A percentile compares a stretch with the other conserved stretches of the same genome.
Conservation (phyloP, 2,113 vertebrate species). For the Erinaceus europaeus region DNA sequence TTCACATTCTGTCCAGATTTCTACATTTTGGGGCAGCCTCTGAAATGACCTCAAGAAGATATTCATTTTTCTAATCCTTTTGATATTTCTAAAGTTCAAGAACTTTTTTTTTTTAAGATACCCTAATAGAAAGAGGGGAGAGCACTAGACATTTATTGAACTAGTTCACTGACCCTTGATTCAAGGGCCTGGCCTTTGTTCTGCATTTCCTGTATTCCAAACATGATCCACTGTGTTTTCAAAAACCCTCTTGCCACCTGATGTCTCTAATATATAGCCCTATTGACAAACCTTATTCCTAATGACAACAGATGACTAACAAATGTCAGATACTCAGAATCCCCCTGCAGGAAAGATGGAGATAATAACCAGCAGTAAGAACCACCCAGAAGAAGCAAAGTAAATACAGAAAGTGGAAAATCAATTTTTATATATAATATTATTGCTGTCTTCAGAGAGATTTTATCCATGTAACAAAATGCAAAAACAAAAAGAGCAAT, state of each 20-base stretch:
- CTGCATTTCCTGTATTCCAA: neutral
- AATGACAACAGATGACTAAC: neutral
- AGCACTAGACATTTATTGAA: neutral
- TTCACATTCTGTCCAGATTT: rapidly evolving
- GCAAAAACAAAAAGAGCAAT: neutral
- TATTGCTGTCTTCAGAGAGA: neutral
- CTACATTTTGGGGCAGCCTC: rapidly evolving
- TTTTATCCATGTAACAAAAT: neutral
- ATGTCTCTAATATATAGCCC: neutral
- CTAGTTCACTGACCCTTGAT: neutral
- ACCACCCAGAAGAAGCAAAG: neutral
- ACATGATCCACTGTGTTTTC: neutral
- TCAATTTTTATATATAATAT: neutral
- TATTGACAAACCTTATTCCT: neutral
- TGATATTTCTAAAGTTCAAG: neutral
- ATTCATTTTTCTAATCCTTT: neutral
- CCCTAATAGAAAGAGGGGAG: neutral
- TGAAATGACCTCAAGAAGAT: neutral
- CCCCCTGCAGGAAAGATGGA: neutral
- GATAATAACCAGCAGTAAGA: neutral
- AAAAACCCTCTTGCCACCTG: neutral
- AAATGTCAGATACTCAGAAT: neutral
- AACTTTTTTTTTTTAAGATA: no score
- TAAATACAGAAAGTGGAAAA: neutral
- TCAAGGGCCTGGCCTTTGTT: neutral